Base-by-base conservation (phyloP, 2,113 vertebrate genomes). In the Rhineura floridana region DNA sequence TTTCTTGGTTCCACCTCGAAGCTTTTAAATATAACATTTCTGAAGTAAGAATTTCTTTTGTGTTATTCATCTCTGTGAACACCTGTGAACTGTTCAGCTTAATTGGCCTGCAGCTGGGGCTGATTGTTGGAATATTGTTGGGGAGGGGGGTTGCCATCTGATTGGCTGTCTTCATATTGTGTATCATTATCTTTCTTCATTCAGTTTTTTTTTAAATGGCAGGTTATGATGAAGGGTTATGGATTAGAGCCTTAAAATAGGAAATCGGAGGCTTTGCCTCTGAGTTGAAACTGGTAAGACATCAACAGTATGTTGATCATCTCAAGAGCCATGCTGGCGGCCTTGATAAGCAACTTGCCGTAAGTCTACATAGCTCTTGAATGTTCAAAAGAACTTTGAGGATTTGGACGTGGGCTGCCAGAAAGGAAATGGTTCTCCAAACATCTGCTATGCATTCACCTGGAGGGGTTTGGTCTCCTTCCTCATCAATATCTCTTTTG, bases 1-100 rank as follows among this genome's bases (percentile, higher is more conserved):
- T 94, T 94, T 96, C 93, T 96, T 96, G 94, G 94, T 96, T 96
- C 91, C 89, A 95, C 95, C 94, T 96, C 93, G 94, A 93, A 96
- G 89, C 90, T 95, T 96, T 95, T 95, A 93, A 95, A 95, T 94
- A 87, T 95, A 94, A 93, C 89, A 92, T 95, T 96, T 96, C 91
- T 93, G 81, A 95, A 94, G 93, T 90, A 93, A 0, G 86, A 90
- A 89, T 95, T 93, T 96, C 96, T 96, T 96, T 97, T 97, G 96
- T 96, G 96, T 95, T 95, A 95, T 94, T 96, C 95, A 95, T 97
- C 96, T 96, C 95, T 94, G 92, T 0, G 93, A 97, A 96, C 96
- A 97, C 97, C 97, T 97, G 97, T 93, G 94, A 96, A 95, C 95
- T 93, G 94, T 96, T 96, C 95, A 95, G 93, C 95, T 96, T 97